These are phyloP conservation scores for Dusona sp. DNA, from an alignment of 2,888 invertebrate genomes.

Conservation along the genomic window DNA sequence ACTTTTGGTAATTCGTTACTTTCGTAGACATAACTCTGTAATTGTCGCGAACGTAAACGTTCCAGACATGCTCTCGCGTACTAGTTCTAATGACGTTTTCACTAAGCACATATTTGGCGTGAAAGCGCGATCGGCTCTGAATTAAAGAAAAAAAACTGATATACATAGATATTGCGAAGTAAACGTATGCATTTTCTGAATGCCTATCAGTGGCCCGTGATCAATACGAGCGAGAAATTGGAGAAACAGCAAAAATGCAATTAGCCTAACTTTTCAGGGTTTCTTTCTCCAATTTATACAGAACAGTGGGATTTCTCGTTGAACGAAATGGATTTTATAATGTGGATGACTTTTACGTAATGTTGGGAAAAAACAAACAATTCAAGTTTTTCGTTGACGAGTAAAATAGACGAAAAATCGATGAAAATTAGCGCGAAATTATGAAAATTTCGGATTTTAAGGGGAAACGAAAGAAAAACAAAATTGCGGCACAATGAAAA, in stretches of 20 bases:
- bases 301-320: not conserved
- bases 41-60: not conserved
- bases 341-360: not conserved
- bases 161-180: conserved; percentile 3
- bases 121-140: conserved; percentile 37
- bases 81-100: conserved; percentile 20
- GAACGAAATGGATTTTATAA: not conserved
- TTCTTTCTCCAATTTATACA: not conserved
- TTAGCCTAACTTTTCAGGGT: not conserved
- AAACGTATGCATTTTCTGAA: conserved; percentile 4
- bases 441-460: not conserved
- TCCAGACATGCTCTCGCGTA: not conserved
- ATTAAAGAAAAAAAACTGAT: not conserved
- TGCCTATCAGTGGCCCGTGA: not conserved
- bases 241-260: conserved; percentile 5
- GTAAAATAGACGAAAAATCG: not conserved
- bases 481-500: not conserved
- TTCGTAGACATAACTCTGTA: conserved; percentile 17
- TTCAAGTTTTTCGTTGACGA: too few relatives aligned
- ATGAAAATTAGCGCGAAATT: not conserved
- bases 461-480: too few relatives aligned
- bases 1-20: conserved; percentile 6
- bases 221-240: not conserved
- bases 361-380: not conserved
- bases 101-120: conserved; percentile 33